A percentile compares a stretch with the other conserved stretches of the same genome.
phyloP scores from a whole-genome alignment of 2,113 vertebrate species.

The Solea solea region DNA sequence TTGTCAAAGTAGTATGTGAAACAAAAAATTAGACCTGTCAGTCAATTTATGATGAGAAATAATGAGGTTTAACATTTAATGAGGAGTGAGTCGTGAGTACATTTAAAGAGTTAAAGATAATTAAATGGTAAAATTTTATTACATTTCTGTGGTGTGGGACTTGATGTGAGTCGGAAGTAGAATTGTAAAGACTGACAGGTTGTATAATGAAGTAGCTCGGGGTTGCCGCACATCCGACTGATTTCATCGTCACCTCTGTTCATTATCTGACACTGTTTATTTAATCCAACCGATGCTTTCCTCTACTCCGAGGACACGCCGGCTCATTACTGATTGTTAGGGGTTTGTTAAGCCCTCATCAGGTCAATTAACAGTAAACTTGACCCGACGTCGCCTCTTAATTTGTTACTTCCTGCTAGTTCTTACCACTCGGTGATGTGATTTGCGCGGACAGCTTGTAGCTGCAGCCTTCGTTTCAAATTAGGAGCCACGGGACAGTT shows the following conservation, averaged over 20 bases:
- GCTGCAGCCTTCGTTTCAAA: constrained; percentile 73
- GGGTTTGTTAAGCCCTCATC: constrained; percentile 65
- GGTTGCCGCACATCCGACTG: constrained; percentile 29
- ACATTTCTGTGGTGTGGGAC: background rate
- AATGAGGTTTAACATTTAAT: too few relatives aligned
- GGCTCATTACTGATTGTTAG: constrained; percentile 69
- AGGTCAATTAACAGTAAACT: constrained; percentile 70
- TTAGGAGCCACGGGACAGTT: constrained; percentile 64
- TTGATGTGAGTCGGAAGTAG: constrained; percentile 25
- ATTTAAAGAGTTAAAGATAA: background rate
- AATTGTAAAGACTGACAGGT: constrained; percentile 38
- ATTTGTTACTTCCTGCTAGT: constrained; percentile 59
- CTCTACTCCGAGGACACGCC: constrained; percentile 67
- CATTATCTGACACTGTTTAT: constrained; percentile 69
- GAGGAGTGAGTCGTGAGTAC: too few relatives aligned
- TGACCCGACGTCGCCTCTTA: constrained; percentile 65
- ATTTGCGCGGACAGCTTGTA: constrained; percentile 71
- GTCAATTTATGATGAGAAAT: too few relatives aligned
- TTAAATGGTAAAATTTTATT: constrained; percentile 2
- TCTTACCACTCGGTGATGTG: constrained; percentile 56
- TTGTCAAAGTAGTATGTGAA: too few relatives aligned
- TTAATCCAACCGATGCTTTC: constrained; percentile 45
- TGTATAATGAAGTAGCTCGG: constrained; percentile 23
- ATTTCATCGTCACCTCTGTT: constrained; percentile 49
- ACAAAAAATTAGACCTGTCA: too few relatives aligned